A percentile compares a stretch with the other conserved stretches of the same genome.
Conservation (phyloP, 1,140 invertebrate genomes). For the Onthophagus taurus region DNA sequence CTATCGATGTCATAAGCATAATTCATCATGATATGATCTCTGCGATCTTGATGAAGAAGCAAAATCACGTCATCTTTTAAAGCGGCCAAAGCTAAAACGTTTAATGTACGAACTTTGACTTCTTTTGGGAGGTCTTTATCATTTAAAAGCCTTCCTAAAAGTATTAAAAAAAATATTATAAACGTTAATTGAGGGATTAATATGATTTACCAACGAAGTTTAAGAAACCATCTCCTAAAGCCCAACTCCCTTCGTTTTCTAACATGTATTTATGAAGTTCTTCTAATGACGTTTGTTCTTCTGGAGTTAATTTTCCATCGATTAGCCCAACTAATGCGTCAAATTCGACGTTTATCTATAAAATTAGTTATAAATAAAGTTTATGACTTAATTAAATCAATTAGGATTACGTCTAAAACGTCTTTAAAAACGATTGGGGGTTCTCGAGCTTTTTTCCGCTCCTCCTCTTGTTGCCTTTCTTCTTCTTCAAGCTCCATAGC, state of each 20-base stretch:
- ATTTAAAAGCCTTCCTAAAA: constrained; percentile 54
- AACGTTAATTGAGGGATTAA: background rate
- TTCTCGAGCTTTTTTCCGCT: constrained; percentile 62
- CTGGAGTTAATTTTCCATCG: constrained; percentile 54
- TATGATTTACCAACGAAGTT: constrained; percentile 59
- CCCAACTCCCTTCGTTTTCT: constrained; percentile 83
- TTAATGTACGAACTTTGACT: constrained; percentile 53
- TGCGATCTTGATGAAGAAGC: constrained; percentile 79
- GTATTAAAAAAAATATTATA: constrained; percentile 8
- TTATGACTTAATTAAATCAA: background rate
- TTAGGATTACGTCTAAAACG: constrained; percentile 54
- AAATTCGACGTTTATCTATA: constrained; percentile 52
- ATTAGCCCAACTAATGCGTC: constrained; percentile 51
- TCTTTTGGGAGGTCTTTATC: constrained; percentile 49
- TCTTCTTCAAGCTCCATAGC: constrained; percentile 54
- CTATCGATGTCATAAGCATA: constrained; percentile 77
- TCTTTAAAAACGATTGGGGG: constrained; percentile 78
- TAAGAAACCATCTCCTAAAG: constrained; percentile 78
- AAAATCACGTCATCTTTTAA: constrained; percentile 85
- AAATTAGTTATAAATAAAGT: constrained; percentile 4
- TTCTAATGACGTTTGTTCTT: constrained; percentile 60
- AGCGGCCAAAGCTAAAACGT: constrained; percentile 63
- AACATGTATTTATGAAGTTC: constrained; percentile 81
- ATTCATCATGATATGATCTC: constrained; percentile 83
- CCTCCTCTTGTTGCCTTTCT: constrained; percentile 54